Evolutionary conservation across 2,888 invertebrate species (phyloP).

Genomic region (Tholera decimalis): DNA sequence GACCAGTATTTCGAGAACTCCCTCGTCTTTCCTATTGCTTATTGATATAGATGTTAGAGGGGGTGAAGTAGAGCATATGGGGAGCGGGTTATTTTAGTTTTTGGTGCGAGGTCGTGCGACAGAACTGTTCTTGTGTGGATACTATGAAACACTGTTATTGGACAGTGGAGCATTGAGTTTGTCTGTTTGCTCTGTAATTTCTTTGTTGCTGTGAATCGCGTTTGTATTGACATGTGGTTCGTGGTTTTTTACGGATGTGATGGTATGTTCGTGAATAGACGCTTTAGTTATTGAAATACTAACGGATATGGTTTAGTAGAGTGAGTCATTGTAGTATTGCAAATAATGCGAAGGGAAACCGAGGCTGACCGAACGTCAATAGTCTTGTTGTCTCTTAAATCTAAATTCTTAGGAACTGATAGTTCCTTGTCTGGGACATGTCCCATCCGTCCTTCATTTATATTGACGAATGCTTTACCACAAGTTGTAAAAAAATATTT

Average conservation of each 20-base stretch:
- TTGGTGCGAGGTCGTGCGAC: conserved; percentile 85
- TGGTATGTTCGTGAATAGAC: conserved; percentile 60
- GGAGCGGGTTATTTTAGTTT: conserved; percentile 75
- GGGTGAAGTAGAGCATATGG: conserved; percentile 66
- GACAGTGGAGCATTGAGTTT: conserved; percentile 86
- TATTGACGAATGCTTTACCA: background rate
- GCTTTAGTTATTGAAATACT: conserved; percentile 59
- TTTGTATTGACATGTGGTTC: conserved; percentile 84
- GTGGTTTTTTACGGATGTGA: conserved; percentile 69
- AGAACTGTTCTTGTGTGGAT: conserved; percentile 86
- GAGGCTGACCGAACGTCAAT: conserved; percentile 33
- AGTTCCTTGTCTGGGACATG: too few relatives aligned
- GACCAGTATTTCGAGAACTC: conserved; percentile 79
- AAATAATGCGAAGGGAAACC: conserved; percentile 50
- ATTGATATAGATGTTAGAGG: conserved; percentile 61
- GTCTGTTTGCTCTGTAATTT: conserved; percentile 82
- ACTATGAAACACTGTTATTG: conserved; percentile 89
- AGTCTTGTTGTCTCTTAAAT: conserved; percentile 37
- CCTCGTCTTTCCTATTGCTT: conserved; percentile 72
- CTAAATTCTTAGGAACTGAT: conserved; percentile 4
- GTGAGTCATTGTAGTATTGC: conserved; percentile 56
- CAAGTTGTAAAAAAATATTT: background rate
- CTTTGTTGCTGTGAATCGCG: conserved; percentile 89
- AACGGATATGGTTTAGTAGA: conserved; percentile 61
- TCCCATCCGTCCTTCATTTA: too few relatives aligned